Conservation (phyloP, 2,888 invertebrate genomes). For the Eupithecia tripunctaria region DNA sequence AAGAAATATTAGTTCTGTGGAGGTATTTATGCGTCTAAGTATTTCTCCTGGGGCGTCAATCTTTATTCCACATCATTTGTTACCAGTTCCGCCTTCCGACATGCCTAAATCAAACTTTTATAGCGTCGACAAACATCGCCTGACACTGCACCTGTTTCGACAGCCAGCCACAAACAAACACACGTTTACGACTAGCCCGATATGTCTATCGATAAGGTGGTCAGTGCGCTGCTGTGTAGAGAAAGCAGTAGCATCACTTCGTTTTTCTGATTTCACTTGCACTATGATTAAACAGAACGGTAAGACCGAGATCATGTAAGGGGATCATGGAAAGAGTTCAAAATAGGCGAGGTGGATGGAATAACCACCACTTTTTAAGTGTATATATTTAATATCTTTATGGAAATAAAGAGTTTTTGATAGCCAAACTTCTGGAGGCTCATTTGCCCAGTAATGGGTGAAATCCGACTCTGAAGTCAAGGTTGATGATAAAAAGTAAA, state of each 20-base stretch:
- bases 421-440: no score
- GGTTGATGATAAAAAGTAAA: not conserved
- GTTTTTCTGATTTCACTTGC: not conserved
- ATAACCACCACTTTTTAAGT: no score
- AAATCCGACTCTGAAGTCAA: not conserved
- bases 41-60: not conserved
- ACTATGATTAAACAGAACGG: not conserved
- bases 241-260: slow-evolving; percentile 19
- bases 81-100: slow-evolving; percentile 15
- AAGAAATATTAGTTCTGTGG: no score
- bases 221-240: not conserved
- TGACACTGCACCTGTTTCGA: slow-evolving; percentile 46
- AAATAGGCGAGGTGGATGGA: not conserved
- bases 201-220: slow-evolving; percentile 43
- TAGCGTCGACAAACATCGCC: slow-evolving; percentile 22
- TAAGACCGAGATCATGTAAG: not conserved
- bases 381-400: no score
- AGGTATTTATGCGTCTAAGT: no score
- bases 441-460: not conserved
- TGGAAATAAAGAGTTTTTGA: no score
- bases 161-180: slow-evolving; percentile 46
- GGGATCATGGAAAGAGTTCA: not conserved
- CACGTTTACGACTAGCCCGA: slow-evolving; percentile 44
- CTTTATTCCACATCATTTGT: not conserved
- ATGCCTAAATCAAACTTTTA: slow-evolving; percentile 22